A percentile compares a stretch with the other conserved stretches of the same genome.
phyloP scores from a whole-genome alignment of 2,797 vertebrate genomes.

The Heterohyrax brucei region DNA sequence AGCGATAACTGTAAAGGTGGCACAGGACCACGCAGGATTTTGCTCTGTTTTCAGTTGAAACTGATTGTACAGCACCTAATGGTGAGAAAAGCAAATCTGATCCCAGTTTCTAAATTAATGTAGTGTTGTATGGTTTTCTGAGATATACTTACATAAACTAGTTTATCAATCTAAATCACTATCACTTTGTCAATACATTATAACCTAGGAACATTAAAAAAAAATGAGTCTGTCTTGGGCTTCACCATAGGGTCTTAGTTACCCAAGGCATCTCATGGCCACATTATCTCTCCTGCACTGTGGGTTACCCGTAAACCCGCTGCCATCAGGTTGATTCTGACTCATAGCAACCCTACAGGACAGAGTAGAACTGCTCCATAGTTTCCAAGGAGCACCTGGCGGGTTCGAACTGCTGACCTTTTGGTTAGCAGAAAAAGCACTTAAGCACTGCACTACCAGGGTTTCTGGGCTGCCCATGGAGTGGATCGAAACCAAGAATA shows the following conservation, averaged over 20 bases:
- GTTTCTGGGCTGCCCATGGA: neutral
- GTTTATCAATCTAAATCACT: constrained; percentile 32
- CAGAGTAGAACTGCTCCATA: no score
- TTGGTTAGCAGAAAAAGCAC: no score
- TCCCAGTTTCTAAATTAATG: constrained; percentile 6
- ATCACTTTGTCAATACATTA: constrained; percentile 51
- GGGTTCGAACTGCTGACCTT: no score
- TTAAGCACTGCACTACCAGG: no score
- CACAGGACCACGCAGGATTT: no score
- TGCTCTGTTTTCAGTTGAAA: no score
- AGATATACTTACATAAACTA: constrained; percentile 9
- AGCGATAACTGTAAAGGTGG: no score
- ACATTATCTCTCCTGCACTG: neutral
- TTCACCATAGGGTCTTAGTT: neutral
- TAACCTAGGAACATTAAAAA: constrained; percentile 26
- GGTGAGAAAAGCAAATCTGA: constrained; percentile 41
- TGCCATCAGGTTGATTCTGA: no score
- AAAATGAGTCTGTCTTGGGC: neutral
- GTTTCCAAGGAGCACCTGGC: no score
- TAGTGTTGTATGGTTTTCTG: constrained; percentile 45
- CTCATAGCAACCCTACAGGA: no score
- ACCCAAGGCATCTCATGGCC: constrained; percentile 16
- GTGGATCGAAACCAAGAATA: neutral
- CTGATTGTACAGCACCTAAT: no score
- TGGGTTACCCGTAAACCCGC: neutral